A percentile compares a stretch with the other conserved stretches of the same genome.
phyloP scores from a whole-genome alignment of 1,140 invertebrate genomes.

The Nylanderia fulva region DNA sequence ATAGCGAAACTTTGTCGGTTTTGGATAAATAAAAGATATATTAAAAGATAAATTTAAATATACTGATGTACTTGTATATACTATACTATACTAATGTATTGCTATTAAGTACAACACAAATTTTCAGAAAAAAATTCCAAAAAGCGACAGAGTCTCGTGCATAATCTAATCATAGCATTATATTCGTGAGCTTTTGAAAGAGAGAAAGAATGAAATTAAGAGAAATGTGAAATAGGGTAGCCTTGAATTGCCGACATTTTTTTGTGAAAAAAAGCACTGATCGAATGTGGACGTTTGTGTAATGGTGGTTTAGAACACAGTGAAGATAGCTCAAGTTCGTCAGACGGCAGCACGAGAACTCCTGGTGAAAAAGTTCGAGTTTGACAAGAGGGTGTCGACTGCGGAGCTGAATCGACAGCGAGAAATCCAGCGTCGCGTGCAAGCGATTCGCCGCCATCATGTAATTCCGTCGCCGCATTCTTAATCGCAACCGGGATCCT shows the following conservation, averaged over 20 bases:
- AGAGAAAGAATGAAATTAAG: not conserved
- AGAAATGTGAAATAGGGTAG: not conserved
- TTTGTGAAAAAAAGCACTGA: constrained; percentile 26
- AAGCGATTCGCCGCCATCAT: constrained; percentile 91
- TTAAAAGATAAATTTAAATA: not conserved
- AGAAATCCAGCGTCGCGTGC: constrained; percentile 92
- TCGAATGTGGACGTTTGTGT: constrained; percentile 66
- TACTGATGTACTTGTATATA: no score
- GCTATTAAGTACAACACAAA: not conserved
- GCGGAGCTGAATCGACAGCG: constrained; percentile 92
- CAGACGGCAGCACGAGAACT: constrained; percentile 89
- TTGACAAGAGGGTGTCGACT: constrained; percentile 86
- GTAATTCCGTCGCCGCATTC: constrained; percentile 61
- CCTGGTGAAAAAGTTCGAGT: constrained; percentile 88
- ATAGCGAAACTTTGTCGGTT: constrained; percentile 2
- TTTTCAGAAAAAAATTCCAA: constrained; percentile 2
- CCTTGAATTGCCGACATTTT: constrained; percentile 6
- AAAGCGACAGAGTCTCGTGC: not conserved
- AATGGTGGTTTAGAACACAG: constrained; percentile 86
- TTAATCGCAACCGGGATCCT: not conserved
- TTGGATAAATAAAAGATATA: not conserved
- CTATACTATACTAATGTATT: not conserved
- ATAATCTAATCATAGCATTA: constrained; percentile 28
- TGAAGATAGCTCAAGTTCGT: constrained; percentile 90
- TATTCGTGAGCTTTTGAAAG: constrained; percentile 14